Conservation (phyloP, 2,113 vertebrate genomes). For the Bubalus kerabau region DNA sequence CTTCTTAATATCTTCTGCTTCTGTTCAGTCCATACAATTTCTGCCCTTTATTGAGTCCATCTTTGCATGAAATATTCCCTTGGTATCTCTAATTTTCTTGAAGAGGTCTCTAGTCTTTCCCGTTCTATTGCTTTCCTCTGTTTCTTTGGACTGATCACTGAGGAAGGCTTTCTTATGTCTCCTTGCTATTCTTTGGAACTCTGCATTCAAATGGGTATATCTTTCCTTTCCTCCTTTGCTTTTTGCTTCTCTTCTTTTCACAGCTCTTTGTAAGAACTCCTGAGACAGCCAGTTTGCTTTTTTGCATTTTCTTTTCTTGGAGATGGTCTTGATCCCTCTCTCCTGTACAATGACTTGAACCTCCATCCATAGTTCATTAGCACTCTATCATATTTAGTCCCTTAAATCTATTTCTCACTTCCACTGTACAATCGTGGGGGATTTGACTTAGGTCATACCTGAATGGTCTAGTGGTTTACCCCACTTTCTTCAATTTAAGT, state of each 20-base stretch:
- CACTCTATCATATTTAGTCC: neutral
- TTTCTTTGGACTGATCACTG: neutral
- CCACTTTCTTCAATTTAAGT: neutral
- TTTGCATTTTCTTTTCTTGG: neutral
- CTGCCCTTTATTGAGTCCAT: neutral
- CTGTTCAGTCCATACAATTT: neutral
- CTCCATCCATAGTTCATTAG: neutral
- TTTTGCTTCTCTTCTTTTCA: neutral
- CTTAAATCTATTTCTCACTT: neutral
- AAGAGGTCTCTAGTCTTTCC: neutral
- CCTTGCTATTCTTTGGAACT: neutral
- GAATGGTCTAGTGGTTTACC: neutral
- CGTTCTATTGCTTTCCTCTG: neutral
- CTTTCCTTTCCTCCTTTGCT: neutral
- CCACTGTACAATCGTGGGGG: fast-evolving
- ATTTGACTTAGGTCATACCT: neutral
- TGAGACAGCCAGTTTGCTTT: neutral
- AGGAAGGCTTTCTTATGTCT: neutral
- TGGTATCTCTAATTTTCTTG: neutral
- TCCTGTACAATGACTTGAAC: neutral
- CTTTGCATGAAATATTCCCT: neutral
- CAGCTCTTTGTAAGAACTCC: neutral
- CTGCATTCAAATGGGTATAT: neutral
- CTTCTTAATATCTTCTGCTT: neutral
- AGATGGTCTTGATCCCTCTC: neutral